phyloP scores from a whole-genome alignment of 2,113 vertebrate genomes.

The Cochlearius cochlearius region DNA sequence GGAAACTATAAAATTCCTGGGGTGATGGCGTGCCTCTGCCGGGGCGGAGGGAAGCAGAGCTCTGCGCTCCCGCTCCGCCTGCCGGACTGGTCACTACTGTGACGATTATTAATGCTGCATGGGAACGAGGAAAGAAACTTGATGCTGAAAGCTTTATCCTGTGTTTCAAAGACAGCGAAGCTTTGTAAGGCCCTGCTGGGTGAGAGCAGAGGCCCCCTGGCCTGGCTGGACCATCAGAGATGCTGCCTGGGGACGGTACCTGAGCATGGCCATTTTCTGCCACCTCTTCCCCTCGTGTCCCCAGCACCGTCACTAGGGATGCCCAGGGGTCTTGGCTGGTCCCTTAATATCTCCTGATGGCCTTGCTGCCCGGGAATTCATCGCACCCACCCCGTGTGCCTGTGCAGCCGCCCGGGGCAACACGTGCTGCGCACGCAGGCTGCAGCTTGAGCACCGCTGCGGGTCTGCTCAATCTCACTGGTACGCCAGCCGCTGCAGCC shows the following conservation, averaged over 20 bases:
- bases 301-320: fast-evolving
- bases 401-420: neutral
- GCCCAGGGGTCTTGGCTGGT: fast-evolving
- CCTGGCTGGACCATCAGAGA: fast-evolving
- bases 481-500: neutral
- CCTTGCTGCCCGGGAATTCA: neutral
- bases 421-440: neutral
- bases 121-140: neutral
- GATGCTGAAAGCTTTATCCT: neutral
- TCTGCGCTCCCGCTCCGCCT: neutral
- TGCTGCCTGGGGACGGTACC: neutral
- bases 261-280: fast-evolving
- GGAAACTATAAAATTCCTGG: neutral
- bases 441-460: neutral
- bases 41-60: neutral
- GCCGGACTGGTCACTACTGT: neutral
- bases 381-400: fast-evolving
- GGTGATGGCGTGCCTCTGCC: neutral
- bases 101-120: neutral
- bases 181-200: neutral
- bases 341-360: neutral
- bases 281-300: fast-evolving
- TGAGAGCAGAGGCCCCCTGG: neutral
- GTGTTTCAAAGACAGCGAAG: neutral
- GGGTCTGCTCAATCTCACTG: too few relatives aligned